Evolutionary conservation across 2,888 invertebrate species (phyloP).

Genomic region (Xylota sylvarum): DNA sequence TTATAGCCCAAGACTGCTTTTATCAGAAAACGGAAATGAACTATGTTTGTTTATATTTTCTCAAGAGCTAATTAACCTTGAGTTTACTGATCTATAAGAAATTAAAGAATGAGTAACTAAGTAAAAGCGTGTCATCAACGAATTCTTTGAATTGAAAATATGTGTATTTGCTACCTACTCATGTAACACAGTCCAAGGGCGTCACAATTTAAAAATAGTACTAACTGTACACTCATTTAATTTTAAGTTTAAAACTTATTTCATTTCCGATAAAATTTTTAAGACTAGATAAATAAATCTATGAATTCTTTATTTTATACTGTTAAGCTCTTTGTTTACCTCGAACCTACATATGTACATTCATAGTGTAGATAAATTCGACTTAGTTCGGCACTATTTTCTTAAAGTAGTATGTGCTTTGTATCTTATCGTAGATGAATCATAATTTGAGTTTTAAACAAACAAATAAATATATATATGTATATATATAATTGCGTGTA

Average conservation of each 20-base stretch:
- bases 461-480: background rate
- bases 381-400: slow-evolving; percentile 9
- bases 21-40: too few relatives aligned
- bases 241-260: background rate
- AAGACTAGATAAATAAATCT: slow-evolving; percentile 13
- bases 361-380: slow-evolving; percentile 18
- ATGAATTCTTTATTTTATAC: background rate
- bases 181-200: background rate
- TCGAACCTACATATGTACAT: too few relatives aligned
- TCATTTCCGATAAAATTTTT: slow-evolving; percentile 21
- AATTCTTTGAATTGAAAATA: too few relatives aligned
- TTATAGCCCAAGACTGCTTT: too few relatives aligned
- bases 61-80: too few relatives aligned
- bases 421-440: slow-evolving; percentile 41
- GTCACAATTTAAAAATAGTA: slow-evolving; percentile 9
- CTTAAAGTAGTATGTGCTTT: background rate
- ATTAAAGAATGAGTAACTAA: too few relatives aligned
- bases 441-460: slow-evolving; percentile 3
- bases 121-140: too few relatives aligned
- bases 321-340: slow-evolving; percentile 17
- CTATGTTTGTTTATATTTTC: too few relatives aligned
- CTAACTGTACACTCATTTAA: background rate
- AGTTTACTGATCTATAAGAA: too few relatives aligned
- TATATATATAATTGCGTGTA: background rate
- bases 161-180: too few relatives aligned